Evolutionary conservation across 2,113 vertebrate genomes (phyloP).

Genomic region (Sturnus vulgaris): DNA sequence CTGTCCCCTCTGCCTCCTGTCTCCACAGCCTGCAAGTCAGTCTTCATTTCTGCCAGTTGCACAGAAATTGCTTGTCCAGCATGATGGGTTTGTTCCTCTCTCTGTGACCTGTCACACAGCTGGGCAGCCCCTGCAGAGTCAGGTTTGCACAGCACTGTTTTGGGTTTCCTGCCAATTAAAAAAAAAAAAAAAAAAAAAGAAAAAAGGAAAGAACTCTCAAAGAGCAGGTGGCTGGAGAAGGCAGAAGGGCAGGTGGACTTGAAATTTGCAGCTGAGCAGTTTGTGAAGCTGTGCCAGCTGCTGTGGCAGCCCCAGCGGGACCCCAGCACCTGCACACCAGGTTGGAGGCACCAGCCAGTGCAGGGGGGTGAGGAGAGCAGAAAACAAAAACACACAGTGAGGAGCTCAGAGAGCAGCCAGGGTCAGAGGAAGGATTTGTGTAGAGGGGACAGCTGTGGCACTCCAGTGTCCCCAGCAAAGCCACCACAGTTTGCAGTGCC

Average conservation of each 20-base stretch:
- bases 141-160: not conserved
- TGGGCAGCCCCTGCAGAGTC: not conserved
- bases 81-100: not conserved
- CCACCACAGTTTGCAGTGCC: not conserved
- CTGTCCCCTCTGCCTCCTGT: not conserved
- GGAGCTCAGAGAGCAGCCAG: not conserved
- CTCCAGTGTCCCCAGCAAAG: not conserved
- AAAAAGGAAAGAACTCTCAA: not conserved
- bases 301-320: not conserved
- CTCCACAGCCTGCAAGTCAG: not conserved
- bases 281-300: not conserved
- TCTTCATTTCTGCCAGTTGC: not conserved
- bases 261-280: not conserved
- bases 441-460: not conserved
- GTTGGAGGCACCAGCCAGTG: not conserved
- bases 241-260: not conserved
- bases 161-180: not conserved
- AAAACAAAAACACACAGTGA: not conserved
- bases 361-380: not conserved
- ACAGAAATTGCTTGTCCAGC: not conserved
- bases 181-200: accelerated
- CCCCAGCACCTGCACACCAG: not conserved
- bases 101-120: not conserved
- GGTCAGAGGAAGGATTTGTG: not conserved
- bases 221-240: not conserved